A percentile compares a stretch with the other conserved stretches of the same genome.
These are phyloP conservation scores for Laspeyria flexula DNA, from an alignment of 2,888 invertebrate genomes.

Conservation along the genomic window DNA sequence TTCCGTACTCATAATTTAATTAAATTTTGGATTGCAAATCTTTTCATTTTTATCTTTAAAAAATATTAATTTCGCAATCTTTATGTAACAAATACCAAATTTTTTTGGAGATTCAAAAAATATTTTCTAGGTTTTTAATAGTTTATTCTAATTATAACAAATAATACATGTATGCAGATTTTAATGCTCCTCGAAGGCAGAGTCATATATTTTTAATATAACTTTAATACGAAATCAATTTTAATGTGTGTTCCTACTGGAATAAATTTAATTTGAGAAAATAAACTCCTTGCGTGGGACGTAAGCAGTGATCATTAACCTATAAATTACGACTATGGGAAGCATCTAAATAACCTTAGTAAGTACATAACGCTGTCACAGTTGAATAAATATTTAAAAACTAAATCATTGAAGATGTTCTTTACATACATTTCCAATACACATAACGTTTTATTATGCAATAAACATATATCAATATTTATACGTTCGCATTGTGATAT, in stretches of 20 bases:
- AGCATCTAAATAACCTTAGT: neutral
- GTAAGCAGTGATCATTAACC: neutral
- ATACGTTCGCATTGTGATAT: slow-evolving; percentile 72
- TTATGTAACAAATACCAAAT: too few species aligned
- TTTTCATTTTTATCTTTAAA: too few species aligned
- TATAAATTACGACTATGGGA: neutral
- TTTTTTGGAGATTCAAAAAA: too few species aligned
- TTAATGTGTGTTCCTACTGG: too few species aligned
- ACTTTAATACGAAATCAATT: too few species aligned
- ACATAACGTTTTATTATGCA: slow-evolving; percentile 63
- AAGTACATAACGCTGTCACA: neutral
- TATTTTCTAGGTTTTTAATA: too few species aligned
- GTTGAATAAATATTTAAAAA: neutral
- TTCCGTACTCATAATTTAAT: neutral
- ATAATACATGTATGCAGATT: too few species aligned
- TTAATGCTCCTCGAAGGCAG: too few species aligned
- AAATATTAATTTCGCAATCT: too few species aligned
- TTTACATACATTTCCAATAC: slow-evolving; percentile 36
- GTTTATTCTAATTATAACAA: too few species aligned
- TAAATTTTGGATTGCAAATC: too few species aligned
- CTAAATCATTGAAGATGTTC: slow-evolving; percentile 5
- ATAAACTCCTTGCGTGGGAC: neutral
- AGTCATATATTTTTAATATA: too few species aligned
- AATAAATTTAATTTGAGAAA: neutral
- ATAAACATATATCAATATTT: slow-evolving; percentile 77